phyloP scores from a whole-genome alignment of 1,140 invertebrate genomes.

The Ooceraea biroi region DNA sequence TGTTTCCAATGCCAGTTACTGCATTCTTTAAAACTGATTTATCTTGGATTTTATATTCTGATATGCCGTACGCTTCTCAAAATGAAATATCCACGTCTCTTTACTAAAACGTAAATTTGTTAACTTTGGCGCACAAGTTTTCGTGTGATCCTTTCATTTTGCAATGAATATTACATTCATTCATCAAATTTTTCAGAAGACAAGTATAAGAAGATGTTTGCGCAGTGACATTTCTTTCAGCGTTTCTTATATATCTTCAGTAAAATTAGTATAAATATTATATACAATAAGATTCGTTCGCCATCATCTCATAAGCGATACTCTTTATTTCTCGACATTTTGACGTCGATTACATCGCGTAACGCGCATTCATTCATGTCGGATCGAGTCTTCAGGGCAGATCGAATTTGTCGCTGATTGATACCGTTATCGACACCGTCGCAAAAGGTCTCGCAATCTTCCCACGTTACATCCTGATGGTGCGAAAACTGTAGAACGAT shows the following conservation, averaged over 20 bases:
- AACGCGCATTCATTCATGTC: background rate
- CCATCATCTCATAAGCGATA: background rate
- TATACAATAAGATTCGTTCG: background rate
- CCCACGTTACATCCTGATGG: background rate
- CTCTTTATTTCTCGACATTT: background rate
- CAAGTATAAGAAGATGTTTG: no score
- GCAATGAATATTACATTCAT: no score
- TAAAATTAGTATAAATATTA: no score
- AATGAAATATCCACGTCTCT: no score
- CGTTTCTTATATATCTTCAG: background rate
- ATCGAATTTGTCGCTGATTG: constrained; percentile 3
- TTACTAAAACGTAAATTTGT: no score
- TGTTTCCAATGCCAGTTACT: no score
- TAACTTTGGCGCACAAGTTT: no score
- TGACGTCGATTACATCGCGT: constrained; percentile 1
- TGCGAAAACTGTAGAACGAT: background rate
- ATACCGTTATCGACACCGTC: background rate
- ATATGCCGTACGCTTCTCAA: no score
- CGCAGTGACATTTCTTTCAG: background rate
- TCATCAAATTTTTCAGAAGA: no score
- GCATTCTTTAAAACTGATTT: no score
- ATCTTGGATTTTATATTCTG: no score
- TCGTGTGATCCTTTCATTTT: no score
- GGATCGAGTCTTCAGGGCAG: background rate
- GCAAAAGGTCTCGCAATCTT: background rate